A percentile compares a stretch with the other conserved stretches of the same genome.
phyloP scores from a whole-genome alignment of 2,888 invertebrate species.

The Acleris laterana region DNA sequence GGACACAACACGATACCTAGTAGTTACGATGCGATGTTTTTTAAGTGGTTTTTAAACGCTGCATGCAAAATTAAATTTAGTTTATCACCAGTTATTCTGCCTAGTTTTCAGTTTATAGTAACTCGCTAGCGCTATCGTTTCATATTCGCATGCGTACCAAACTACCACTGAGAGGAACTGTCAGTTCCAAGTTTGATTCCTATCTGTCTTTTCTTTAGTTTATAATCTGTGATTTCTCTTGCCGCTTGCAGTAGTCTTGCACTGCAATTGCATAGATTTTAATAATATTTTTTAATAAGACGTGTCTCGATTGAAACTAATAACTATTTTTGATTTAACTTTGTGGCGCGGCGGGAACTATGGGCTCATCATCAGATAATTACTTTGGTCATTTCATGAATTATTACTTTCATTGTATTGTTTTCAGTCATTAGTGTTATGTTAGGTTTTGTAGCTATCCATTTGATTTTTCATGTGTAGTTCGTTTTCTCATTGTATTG shows the following conservation, averaged over 20 bases:
- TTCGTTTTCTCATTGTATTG: conserved; percentile 31
- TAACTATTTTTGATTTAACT: conserved; percentile 15
- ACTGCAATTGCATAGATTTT: neutral
- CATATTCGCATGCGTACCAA: no score
- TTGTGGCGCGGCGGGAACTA: conserved; percentile 37
- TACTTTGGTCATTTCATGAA: conserved; percentile 65
- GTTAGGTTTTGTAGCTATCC: conserved; percentile 11
- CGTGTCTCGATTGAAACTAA: neutral
- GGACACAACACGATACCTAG: no score
- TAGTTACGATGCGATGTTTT: no score
- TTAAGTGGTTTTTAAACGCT: no score
- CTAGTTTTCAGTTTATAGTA: no score
- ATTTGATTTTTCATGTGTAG: conserved; percentile 21
- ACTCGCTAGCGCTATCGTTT: no score
- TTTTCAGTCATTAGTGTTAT: conserved; percentile 40
- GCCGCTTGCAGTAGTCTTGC: no score
- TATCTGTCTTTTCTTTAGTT: neutral
- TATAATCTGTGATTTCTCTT: neutral
- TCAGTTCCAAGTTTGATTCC: no score
- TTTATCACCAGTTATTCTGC: no score
- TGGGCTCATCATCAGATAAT: conserved; percentile 52
- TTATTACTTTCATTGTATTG: conserved; percentile 47
- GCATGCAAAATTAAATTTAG: no score
- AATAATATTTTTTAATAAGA: conserved; percentile 26
- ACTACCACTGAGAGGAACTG: no score